Evolutionary conservation across 2,113 vertebrate species (phyloP).

Genomic region (Arothron firmamentum): DNA sequence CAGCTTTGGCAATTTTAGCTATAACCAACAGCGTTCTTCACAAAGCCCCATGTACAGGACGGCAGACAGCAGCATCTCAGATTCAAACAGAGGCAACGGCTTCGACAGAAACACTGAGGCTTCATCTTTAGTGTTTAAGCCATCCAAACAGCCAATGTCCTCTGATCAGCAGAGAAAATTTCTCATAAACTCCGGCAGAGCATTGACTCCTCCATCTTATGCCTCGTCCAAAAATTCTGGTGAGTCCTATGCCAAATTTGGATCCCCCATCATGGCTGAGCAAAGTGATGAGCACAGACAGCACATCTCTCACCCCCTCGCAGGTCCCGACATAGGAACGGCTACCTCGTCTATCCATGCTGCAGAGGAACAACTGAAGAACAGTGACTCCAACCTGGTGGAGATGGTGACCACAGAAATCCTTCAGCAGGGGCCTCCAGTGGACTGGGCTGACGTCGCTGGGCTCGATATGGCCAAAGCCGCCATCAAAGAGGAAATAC

Average conservation of each 20-base stretch:
- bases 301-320: conserved; percentile 86
- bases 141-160: conserved; percentile 92
- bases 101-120: conserved; percentile 94
- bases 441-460: conserved; percentile 97
- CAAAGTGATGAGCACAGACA: conserved; percentile 89
- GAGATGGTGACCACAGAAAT: conserved; percentile 97
- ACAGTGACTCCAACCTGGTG: conserved; percentile 91
- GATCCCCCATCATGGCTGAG: conserved; percentile 86
- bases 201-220: conserved; percentile 90
- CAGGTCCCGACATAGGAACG: conserved; percentile 84
- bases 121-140: conserved; percentile 93
- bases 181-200: conserved; percentile 87
- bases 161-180: conserved; percentile 96
- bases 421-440: conserved; percentile 89
- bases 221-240: conserved; percentile 88
- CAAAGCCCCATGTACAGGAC: conserved; percentile 98
- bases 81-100: conserved; percentile 89
- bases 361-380: conserved; percentile 96
- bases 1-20: conserved; percentile 94
- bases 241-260: conserved; percentile 91
- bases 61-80: conserved; percentile 90
- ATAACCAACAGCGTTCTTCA: conserved; percentile 95
- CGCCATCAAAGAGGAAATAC: conserved; percentile 95
- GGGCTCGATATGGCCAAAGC: conserved; percentile 96
- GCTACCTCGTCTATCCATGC: conserved; percentile 92